Evolutionary conservation across 2,797 vertebrate genomes (phyloP).

Genomic region (Oceanodroma leucorhoa): DNA sequence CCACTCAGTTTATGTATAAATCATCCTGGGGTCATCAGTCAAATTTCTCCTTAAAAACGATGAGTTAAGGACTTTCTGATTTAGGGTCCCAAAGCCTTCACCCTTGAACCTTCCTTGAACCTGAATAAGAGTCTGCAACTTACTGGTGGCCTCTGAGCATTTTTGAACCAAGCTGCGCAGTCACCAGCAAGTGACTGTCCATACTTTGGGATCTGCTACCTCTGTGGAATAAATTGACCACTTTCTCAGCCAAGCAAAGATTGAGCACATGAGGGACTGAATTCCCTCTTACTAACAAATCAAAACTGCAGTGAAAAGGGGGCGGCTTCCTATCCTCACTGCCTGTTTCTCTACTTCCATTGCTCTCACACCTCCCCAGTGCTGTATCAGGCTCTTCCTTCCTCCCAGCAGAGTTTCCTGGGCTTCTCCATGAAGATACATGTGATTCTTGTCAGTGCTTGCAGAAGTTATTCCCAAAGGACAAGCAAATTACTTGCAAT

Average conservation of each 20-base stretch:
- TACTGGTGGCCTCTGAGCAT: background rate
- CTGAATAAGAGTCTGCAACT: background rate
- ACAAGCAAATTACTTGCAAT: background rate
- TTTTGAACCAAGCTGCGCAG: background rate
- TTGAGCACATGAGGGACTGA: background rate
- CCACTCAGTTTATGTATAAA: background rate
- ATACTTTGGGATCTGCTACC: background rate
- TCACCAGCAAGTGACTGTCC: background rate
- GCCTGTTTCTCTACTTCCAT: background rate
- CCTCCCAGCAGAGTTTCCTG: background rate
- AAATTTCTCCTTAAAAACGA: background rate
- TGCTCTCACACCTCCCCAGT: background rate
- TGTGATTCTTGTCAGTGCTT: background rate
- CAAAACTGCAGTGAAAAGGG: background rate
- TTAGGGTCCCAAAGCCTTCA: background rate
- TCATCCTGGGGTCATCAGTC: background rate
- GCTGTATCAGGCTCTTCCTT: background rate
- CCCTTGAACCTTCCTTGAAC: background rate
- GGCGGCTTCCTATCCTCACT: background rate
- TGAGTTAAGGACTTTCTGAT: background rate
- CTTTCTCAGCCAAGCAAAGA: background rate
- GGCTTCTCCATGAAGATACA: background rate
- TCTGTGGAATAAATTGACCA: background rate
- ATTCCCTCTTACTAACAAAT: background rate
- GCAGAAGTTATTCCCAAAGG: background rate